Evolutionary conservation across 2,797 vertebrate genomes (phyloP), one percentile per base, ranked within the genome.

Genomic region (Gymnodraco acuticeps): DNA sequence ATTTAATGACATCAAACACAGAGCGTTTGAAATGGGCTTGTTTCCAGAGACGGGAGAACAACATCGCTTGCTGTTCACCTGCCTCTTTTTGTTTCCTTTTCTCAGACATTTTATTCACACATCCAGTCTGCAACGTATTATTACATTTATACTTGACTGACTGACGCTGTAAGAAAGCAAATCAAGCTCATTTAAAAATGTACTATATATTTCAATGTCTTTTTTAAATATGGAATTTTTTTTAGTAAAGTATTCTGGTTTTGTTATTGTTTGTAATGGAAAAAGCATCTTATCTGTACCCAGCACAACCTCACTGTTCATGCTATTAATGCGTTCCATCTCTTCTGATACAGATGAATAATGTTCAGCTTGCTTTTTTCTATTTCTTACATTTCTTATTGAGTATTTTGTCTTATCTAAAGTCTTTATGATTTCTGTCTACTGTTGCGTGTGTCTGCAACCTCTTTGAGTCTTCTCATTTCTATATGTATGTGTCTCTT

Each of bases 1-100:
- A 89, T 90, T 92, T 95, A 95, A 95, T 95, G 85, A 95, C 86
- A 89, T 93, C 90, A 93, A 91, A 91, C 83, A 71, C 87, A 88
- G 87, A 90, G 85, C 88, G 71, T 88, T 81, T 80, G 70, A 76
- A 87, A 81, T 77, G 75, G 88, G 85, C 92, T 88, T 73, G 20
- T 90, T 85, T 93, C 82, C 90, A 92, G 81, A 73, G 71, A 81
- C 68, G 67, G 71, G 61, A 68, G 43, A 78, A 87, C 81, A 90
- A 71, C 61, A 72, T 75, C 41, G 70, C 52, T 53, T 53, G n/a
- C 27, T 80, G 3, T 50, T 70, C 73, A 89, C 79, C 83, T 86
- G 77, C 60, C 69, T 64, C 38, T 52, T 60, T 23, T 75, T 70
- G 47, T 79, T 38, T 41, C 59, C 10, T 46, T 82, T 85, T 79